Percentiles rank a stretch among this genome's conserved stretches.
Conservation (phyloP, 1,140 invertebrate species). For the Scylla paramamosain region DNA sequence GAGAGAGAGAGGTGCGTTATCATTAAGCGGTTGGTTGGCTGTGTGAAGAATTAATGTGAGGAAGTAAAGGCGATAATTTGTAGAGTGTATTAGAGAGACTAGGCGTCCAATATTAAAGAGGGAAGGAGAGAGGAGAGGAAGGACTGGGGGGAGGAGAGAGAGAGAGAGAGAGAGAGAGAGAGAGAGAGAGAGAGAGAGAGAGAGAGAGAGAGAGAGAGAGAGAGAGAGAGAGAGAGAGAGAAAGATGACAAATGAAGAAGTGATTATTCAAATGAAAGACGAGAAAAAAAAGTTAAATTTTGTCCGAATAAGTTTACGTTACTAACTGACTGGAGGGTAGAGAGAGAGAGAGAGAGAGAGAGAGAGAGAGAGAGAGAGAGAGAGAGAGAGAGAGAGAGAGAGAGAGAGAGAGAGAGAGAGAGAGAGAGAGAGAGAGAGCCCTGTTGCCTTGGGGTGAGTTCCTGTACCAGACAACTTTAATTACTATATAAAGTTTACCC, state of each 20-base stretch:
- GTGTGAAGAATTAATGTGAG: not conserved
- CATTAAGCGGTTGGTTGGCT: not conserved
- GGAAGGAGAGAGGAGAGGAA: not conserved
- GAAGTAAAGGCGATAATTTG: not conserved
- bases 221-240: not conserved
- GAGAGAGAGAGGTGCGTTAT: not conserved
- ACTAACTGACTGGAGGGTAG: not conserved
- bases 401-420: constrained; percentile 48
- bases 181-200: not conserved
- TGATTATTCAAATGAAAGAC: constrained; percentile 2
- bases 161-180: not conserved
- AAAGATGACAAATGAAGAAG: not conserved
- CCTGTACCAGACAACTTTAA: constrained; percentile 37
- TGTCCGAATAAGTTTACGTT: not conserved
- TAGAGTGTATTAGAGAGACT: not conserved
- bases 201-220: not conserved
- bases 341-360: constrained; percentile 48
- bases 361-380: constrained; percentile 48
- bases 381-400: constrained; percentile 43
- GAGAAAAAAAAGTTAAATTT: not conserved
- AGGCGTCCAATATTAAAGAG: not conserved
- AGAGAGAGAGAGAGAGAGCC: constrained; percentile 38
- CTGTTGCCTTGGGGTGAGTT: not conserved
- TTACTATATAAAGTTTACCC: constrained; percentile 33
- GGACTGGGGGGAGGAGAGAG: not conserved